Percentiles rank a stretch among this genome's conserved stretches.
phyloP scores from a whole-genome alignment of 2,888 invertebrate species.

The Papilio elwesi region DNA sequence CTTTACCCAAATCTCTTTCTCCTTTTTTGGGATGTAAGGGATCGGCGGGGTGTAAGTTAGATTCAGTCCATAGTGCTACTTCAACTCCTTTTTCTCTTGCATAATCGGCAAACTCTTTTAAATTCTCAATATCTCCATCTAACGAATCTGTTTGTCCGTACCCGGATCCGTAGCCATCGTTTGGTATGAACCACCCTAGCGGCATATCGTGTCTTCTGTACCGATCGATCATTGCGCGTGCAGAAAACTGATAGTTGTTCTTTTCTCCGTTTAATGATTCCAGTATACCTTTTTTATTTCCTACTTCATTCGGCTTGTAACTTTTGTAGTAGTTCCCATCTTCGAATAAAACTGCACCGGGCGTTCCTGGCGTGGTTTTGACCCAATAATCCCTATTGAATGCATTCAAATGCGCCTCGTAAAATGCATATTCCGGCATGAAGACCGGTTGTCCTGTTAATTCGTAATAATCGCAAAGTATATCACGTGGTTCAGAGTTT shows the following conservation, averaged over 20 bases:
- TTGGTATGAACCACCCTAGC: slow-evolving; percentile 77
- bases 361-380: slow-evolving; percentile 56
- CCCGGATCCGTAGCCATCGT: slow-evolving; percentile 77
- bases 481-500: slow-evolving; percentile 59
- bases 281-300: slow-evolving; percentile 65
- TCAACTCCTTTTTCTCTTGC: slow-evolving; percentile 67
- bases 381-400: slow-evolving; percentile 81
- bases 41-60: slow-evolving; percentile 68
- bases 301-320: slow-evolving; percentile 67
- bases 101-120: slow-evolving; percentile 67
- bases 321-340: slow-evolving; percentile 73
- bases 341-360: slow-evolving; percentile 69
- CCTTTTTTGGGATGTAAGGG: slow-evolving; percentile 73
- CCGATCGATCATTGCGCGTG: slow-evolving; percentile 76
- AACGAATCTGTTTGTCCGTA: slow-evolving; percentile 76
- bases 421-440: slow-evolving; percentile 75
- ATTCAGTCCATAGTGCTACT: slow-evolving; percentile 77
- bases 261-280: slow-evolving; percentile 78
- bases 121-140: slow-evolving; percentile 72
- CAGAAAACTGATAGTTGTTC: slow-evolving; percentile 77
- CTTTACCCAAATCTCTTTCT: slow-evolving; percentile 72
- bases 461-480: slow-evolving; percentile 73
- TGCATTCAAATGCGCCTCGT: slow-evolving; percentile 75
- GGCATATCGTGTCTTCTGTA: slow-evolving; percentile 73
- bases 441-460: slow-evolving; percentile 72